phyloP scores from a whole-genome alignment of 2,888 invertebrate species.

The Uropetala carovei region DNA sequence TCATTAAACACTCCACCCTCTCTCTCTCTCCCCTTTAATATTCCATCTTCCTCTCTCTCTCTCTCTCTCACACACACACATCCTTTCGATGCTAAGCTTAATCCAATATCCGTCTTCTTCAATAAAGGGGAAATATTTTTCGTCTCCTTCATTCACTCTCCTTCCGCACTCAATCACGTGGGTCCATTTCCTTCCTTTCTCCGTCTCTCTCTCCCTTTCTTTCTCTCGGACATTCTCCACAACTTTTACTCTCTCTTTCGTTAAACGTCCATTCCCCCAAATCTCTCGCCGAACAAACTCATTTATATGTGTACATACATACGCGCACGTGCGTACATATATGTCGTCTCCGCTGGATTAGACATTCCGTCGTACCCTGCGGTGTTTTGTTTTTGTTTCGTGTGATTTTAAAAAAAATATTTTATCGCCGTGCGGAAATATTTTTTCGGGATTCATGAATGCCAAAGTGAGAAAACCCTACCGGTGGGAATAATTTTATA shows the following conservation, averaged over 20 bases:
- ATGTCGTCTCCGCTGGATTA: neutral
- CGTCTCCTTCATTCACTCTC: neutral
- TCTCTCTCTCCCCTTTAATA: neutral
- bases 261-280: neutral
- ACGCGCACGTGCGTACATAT: no score
- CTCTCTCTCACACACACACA: neutral
- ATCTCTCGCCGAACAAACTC: neutral
- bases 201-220: neutral
- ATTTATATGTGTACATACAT: no score
- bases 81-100: neutral
- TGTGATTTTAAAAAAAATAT: no score
- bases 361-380: neutral
- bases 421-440: neutral
- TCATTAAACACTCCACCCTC: neutral
- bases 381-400: neutral
- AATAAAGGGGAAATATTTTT: neutral
- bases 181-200: neutral
- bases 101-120: neutral
- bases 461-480: neutral
- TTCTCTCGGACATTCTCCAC: neutral
- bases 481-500: neutral
- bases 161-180: neutral
- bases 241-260: neutral
- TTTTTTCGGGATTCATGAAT: neutral
- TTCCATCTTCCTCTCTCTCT: neutral